phyloP scores from a whole-genome alignment of 2,113 vertebrate genomes.

The Macroglossus sobrinus region DNA sequence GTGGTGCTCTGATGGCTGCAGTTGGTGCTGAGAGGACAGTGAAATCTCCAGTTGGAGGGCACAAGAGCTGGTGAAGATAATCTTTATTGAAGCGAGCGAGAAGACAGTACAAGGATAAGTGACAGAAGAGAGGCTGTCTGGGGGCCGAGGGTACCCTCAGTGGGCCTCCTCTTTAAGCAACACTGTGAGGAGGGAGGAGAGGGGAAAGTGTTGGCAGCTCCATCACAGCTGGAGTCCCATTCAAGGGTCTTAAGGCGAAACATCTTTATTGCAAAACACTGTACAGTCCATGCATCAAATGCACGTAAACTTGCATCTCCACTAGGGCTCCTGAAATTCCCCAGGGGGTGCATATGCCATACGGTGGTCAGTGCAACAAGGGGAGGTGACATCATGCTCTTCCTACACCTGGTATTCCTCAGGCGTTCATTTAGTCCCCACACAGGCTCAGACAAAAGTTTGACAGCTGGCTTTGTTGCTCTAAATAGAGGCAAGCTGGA shows the following conservation, averaged over 20 bases:
- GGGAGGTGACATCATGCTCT: background rate
- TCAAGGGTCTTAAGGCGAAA: conserved; percentile 85
- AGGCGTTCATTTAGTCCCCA: background rate
- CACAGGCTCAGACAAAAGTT: background rate
- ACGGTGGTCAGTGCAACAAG: background rate
- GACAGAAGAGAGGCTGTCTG: conserved; percentile 55
- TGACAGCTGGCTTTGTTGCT: background rate
- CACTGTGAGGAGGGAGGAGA: conserved; percentile 66
- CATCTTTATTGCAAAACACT: conserved; percentile 83
- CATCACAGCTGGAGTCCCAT: conserved; percentile 75
- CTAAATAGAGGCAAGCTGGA: background rate
- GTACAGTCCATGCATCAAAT: conserved; percentile 64
- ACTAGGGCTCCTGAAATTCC: background rate
- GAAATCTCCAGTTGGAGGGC: background rate
- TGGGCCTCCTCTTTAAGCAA: conserved; percentile 78
- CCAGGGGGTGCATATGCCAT: background rate
- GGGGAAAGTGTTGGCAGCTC: conserved; percentile 57
- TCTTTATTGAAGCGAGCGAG: conserved; percentile 63
- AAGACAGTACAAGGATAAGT: conserved; percentile 73
- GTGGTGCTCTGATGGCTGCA: background rate
- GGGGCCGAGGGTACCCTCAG: conserved; percentile 71
- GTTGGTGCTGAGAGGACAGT: background rate
- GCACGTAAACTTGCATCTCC: conserved; percentile 20
- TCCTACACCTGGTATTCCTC: background rate
- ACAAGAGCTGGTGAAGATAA: conserved; percentile 66